Conservation (phyloP, 1,140 invertebrate species). For the Pogonomyrmex barbatus region DNA sequence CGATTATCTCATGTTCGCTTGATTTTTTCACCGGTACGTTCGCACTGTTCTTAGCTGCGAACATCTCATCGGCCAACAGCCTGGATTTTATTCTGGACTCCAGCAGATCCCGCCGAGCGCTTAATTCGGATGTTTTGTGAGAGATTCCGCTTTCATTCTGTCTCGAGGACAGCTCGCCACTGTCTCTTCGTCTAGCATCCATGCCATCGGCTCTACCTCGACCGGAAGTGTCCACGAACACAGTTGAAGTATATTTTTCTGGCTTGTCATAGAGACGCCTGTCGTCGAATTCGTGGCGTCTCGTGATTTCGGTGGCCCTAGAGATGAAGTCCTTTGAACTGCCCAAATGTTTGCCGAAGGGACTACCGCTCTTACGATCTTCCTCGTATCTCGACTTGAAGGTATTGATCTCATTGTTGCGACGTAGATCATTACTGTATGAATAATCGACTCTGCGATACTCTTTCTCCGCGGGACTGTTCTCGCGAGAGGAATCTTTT, state of each 20-base stretch:
- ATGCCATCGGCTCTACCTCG: constrained; percentile 89
- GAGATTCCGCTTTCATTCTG: constrained; percentile 73
- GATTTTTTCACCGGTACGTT: constrained; percentile 79
- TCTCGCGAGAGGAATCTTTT: constrained; percentile 84
- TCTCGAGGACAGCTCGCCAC: constrained; percentile 68
- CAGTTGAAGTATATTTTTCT: constrained; percentile 82
- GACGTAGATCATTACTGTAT: constrained; percentile 78
- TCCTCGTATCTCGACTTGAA: constrained; percentile 81
- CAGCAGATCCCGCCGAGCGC: constrained; percentile 90
- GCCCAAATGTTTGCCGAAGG: constrained; percentile 73
- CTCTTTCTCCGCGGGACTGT: constrained; percentile 84
- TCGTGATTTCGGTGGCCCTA: constrained; percentile 68
- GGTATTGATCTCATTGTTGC: constrained; percentile 83
- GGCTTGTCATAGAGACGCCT: constrained; percentile 78
- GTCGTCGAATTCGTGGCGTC: constrained; percentile 79
- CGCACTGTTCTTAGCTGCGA: constrained; percentile 78
- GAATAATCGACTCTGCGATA: constrained; percentile 80
- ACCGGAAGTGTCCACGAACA: constrained; percentile 86
- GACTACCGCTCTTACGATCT: constrained; percentile 64
- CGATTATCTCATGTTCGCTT: constrained; percentile 83
- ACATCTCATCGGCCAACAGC: constrained; percentile 85
- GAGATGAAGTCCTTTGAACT: constrained; percentile 70
- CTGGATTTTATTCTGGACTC: constrained; percentile 90
- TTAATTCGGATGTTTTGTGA: constrained; percentile 87
- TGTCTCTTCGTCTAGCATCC: constrained; percentile 87